Evolutionary conservation across 2,113 vertebrate genomes (phyloP).

Genomic region (Axis porcinus): DNA sequence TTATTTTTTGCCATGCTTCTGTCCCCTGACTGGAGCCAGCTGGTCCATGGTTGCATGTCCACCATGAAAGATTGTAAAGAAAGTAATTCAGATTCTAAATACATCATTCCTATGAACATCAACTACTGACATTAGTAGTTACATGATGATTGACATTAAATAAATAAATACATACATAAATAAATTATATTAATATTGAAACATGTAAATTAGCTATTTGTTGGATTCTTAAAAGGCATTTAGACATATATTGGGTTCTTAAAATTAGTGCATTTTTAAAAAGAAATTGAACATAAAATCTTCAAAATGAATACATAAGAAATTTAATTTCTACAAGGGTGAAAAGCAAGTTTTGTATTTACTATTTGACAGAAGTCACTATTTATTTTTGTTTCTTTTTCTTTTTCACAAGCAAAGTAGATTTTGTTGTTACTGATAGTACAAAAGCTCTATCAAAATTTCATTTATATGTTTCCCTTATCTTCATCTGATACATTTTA

Average conservation of each 20-base stretch:
- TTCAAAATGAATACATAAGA: not conserved
- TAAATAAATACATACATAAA: not conserved
- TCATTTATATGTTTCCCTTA: not conserved
- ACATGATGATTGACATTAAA: not conserved
- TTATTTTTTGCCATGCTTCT: too few relatives aligned
- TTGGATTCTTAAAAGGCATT: not conserved
- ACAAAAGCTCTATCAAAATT: not conserved
- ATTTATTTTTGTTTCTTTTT: not conserved
- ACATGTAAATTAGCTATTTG: not conserved
- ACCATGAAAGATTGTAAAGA: not conserved
- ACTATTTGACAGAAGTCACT: not conserved
- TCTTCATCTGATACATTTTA: not conserved
- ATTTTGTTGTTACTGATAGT: not conserved
- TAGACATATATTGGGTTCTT: not conserved
- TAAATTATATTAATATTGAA: not conserved
- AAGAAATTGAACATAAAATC: not conserved
- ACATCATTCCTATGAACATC: too few relatives aligned
- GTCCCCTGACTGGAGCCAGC: accelerated
- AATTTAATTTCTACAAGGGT: not conserved
- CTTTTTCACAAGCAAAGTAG: not conserved
- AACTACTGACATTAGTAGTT: not conserved
- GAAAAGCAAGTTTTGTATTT: not conserved
- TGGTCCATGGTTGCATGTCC: not conserved
- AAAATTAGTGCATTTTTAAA: not conserved
- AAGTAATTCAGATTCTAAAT: not conserved